These are phyloP conservation scores for Scalopus aquaticus DNA, from an alignment of 2,113 vertebrate genomes.

Conservation along the genomic window DNA sequence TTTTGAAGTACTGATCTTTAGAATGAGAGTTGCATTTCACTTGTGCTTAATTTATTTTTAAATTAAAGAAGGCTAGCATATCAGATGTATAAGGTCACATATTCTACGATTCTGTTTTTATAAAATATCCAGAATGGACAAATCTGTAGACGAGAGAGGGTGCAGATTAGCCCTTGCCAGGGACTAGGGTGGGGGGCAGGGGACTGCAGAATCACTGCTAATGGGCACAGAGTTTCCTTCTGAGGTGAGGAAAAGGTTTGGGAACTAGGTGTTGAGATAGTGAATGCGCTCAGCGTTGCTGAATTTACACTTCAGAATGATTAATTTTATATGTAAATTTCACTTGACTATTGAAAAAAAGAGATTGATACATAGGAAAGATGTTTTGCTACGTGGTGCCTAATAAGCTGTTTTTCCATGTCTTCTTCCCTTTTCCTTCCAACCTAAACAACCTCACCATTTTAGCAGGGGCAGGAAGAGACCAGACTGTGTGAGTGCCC, in stretches of 20 bases:
- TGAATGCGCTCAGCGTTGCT: background rate
- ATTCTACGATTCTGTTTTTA: background rate
- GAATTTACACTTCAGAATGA: background rate
- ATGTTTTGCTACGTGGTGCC: background rate
- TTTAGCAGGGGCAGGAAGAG: background rate
- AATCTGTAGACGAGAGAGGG: background rate
- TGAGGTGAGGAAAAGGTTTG: background rate
- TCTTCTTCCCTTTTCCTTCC: background rate
- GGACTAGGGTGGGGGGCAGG: fast-evolving
- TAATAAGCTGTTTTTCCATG: background rate
- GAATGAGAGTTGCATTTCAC: conserved; percentile 18
- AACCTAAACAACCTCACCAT: fast-evolving
- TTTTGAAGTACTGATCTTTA: background rate
- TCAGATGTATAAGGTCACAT: background rate
- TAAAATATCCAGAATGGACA: background rate
- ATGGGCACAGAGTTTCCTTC: background rate
- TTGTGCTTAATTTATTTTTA: conserved; percentile 62
- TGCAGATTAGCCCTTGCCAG: too few species aligned
- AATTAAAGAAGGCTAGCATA: background rate
- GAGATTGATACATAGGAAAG: background rate
- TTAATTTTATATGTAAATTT: background rate
- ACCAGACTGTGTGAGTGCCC: background rate
- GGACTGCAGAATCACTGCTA: fast-evolving
- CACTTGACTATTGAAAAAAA: background rate
- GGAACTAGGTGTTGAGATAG: background rate